Conservation (phyloP, 2,113 vertebrate genomes). For the Corythoichthys intestinalis region DNA sequence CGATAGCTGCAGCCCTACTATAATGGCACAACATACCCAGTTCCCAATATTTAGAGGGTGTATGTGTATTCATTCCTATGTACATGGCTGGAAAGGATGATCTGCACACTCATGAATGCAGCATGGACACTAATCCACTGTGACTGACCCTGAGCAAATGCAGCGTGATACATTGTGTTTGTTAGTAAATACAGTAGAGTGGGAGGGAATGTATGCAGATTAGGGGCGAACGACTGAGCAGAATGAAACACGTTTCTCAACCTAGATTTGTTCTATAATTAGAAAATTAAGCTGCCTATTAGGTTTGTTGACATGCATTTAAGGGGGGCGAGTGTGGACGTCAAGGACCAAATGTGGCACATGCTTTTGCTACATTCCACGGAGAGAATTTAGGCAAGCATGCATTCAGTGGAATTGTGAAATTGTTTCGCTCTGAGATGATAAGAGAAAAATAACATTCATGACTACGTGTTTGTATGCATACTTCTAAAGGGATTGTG, state of each 20-base stretch:
- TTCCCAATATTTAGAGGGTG: background rate
- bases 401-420: background rate
- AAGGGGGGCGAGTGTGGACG: background rate
- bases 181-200: conserved; percentile 15
- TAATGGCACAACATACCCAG: too few species aligned
- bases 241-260: conserved; percentile 20
- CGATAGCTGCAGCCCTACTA: too few species aligned
- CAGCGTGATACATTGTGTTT: conserved; percentile 12
- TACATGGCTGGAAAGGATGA: conserved; percentile 25
- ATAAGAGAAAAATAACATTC: background rate
- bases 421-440: background rate
- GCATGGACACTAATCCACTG: conserved; percentile 37
- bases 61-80: conserved; percentile 17
- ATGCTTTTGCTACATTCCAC: background rate
- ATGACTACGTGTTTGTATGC: background rate
- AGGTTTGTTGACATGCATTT: background rate
- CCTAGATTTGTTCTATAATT: background rate
- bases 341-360: background rate
- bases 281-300: conserved; percentile 11
- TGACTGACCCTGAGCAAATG: conserved; percentile 9
- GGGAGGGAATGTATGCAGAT: conserved; percentile 10
- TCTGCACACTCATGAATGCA: conserved; percentile 16
- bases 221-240: conserved; percentile 14
- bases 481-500: background rate
- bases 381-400: background rate